A percentile compares a stretch with the other conserved stretches of the same genome.
These are phyloP conservation scores for Lasioglossum figueresi DNA, from an alignment of 2,888 invertebrate species.

Conservation along the genomic window DNA sequence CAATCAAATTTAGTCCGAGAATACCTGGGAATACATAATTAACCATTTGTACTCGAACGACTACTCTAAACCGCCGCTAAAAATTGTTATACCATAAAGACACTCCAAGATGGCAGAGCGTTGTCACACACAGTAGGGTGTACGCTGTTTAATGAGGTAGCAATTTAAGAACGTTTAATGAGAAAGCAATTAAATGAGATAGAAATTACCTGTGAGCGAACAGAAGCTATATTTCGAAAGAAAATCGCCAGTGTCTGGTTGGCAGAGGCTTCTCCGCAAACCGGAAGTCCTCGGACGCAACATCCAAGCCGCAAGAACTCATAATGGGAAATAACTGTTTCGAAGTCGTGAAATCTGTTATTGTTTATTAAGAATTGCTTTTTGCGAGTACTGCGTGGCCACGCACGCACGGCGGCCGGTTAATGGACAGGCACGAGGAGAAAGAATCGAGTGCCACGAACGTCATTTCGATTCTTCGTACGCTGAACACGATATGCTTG, in stretches of 20 bases:
- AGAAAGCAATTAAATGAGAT: not conserved
- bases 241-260: not conserved
- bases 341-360: conserved; percentile 67
- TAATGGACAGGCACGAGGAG: conserved; percentile 46
- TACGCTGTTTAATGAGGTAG: too few species aligned
- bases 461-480: conserved; percentile 30
- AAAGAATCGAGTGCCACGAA: conserved; percentile 44
- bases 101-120: not conserved
- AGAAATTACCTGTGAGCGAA: not conserved
- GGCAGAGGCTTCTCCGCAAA: not conserved
- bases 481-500: conserved; percentile 8
- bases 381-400: conserved; percentile 35
- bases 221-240: not conserved
- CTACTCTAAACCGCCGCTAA: not conserved
- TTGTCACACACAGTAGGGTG: not conserved
- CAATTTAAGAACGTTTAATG: not conserved
- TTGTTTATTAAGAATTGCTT: conserved; percentile 68
- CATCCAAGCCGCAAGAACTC: conserved; percentile 57
- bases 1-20: not conserved
- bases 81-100: not conserved
- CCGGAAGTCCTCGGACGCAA: conserved; percentile 33
- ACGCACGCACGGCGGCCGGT: conserved; percentile 39
- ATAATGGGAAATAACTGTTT: conserved; percentile 72
- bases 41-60: too few species aligned
- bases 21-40: not conserved